Evolutionary conservation across 1,140 invertebrate genomes (phyloP), one percentile per base, ranked within the genome.

Genomic region (Cherax destructor): DNA sequence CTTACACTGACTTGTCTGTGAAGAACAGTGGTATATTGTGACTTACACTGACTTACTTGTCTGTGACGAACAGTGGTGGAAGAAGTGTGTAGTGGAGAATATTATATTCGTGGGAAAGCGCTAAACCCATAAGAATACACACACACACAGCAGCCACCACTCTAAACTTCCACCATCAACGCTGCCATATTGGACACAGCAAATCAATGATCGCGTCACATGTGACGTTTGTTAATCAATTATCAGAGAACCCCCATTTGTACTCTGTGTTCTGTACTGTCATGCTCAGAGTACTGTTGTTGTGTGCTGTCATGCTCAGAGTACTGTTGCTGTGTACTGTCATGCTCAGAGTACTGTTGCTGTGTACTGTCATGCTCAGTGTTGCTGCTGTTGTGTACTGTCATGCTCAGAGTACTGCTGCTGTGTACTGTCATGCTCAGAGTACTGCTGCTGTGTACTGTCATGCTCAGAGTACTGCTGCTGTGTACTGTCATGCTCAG

Each of bases 221-320:
- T 50, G 79, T 81, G 79, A 81, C 79, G 79, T 1, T 81, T 81
- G 79, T 81, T 81, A 81, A 81, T 81, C 79, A 59, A 81, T 81
- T 59, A 81, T 50, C 52, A 24, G 79, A 52, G 79, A 41, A 47
- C 79, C 24, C 50, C 79, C 79, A 81, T 81, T 59, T 81, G 50
- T 50, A 81, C 79, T 50, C 79, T 47, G 18, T 59, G 50, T 50
- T 81, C 79, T 81, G 52, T 81, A 81, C 56, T 81, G 56, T 81
- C 79, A 81, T 81, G 79, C 79, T 81, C 79, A 81, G 50, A 65
- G 78, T 41, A 41, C 30, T 41, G 30, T 2, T 41, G 30, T 41
- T 41, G 30, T 41, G 30, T 41, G 2, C 30, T 41, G 30, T 41
- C 30, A 41, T 41, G 30, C 30, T 41, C 30, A 41, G 30, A 41